Percentiles rank a stretch among this genome's conserved stretches.
These are phyloP conservation scores for Notoglanidium macrostoma DNA, from an alignment of 2,797 vertebrate genomes.

Conservation along the genomic window DNA sequence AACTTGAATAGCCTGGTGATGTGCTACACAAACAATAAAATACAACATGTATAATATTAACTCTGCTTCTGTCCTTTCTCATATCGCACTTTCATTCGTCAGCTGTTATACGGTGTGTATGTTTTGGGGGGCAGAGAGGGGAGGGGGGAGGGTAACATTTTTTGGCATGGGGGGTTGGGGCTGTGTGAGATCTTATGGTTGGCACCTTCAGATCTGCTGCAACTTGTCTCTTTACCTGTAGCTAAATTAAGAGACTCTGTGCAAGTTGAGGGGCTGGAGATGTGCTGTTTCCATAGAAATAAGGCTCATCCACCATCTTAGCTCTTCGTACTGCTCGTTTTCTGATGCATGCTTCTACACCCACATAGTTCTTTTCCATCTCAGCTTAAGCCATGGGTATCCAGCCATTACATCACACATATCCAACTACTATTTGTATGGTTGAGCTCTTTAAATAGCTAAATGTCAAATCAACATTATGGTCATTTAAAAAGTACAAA, in stretches of 20 bases:
- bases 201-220: background rate
- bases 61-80: background rate
- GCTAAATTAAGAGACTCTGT: conserved; percentile 12
- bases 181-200: background rate
- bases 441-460: background rate
- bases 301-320: conserved; percentile 56
- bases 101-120: background rate
- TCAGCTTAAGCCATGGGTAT: background rate
- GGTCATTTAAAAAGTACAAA: background rate
- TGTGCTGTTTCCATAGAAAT: conserved; percentile 80
- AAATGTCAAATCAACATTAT: background rate
- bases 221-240: conserved; percentile 5
- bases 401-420: conserved; percentile 15
- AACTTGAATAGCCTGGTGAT: background rate
- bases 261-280: conserved; percentile 17
- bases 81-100: background rate
- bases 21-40: background rate
- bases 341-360: conserved; percentile 62
- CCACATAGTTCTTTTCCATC: conserved; percentile 55
- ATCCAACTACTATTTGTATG: conserved; percentile 3
- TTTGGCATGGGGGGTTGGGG: background rate
- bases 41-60: background rate
- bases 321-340: conserved; percentile 47
- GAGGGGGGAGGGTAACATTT: background rate
- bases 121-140: background rate